Conservation (phyloP, 2,888 invertebrate genomes). For the Venusia cambrica region DNA sequence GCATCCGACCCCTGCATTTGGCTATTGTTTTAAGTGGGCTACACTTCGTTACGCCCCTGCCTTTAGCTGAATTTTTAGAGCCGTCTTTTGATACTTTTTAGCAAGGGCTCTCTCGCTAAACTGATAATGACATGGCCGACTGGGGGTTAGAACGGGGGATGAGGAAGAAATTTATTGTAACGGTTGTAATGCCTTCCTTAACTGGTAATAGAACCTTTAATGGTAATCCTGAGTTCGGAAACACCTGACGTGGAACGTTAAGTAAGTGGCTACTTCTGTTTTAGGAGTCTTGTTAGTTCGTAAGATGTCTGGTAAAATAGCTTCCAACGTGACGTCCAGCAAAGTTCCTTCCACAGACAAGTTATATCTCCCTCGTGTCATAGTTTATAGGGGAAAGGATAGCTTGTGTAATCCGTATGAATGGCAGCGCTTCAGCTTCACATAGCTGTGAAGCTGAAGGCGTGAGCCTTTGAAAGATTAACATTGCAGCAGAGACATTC, state of each 20-base stretch:
- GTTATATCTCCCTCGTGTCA: slow-evolving; percentile 10
- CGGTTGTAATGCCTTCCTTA: slow-evolving; percentile 60
- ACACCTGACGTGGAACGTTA: slow-evolving; percentile 53
- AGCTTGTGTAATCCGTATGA: slow-evolving; percentile 18
- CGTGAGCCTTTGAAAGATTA: slow-evolving; percentile 6
- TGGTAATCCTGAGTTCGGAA: slow-evolving; percentile 55
- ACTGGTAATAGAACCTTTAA: slow-evolving; percentile 61
- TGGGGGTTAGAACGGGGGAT: slow-evolving; percentile 44
- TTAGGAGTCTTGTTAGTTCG: slow-evolving; percentile 22
- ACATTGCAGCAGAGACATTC: no score
- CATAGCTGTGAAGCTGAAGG: slow-evolving; percentile 15
- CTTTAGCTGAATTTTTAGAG: slow-evolving; percentile 64
- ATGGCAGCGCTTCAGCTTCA: slow-evolving; percentile 12
- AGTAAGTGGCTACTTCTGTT: slow-evolving; percentile 32
- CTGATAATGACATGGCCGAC: slow-evolving; percentile 70
- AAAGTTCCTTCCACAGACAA: slow-evolving; percentile 10
- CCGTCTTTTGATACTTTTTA: slow-evolving; percentile 57
- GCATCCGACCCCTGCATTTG: slow-evolving; percentile 69
- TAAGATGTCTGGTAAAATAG: slow-evolving; percentile 7
- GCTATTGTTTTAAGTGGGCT: slow-evolving; percentile 79
- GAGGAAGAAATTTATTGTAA: slow-evolving; percentile 72
- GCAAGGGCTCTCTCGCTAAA: slow-evolving; percentile 65
- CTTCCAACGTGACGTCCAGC: slow-evolving; percentile 4
- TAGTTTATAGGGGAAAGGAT: slow-evolving; percentile 15
- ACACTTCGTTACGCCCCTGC: slow-evolving; percentile 76